Evolutionary conservation across 2,113 vertebrate genomes (phyloP).

Genomic region (Tupaia tana): DNA sequence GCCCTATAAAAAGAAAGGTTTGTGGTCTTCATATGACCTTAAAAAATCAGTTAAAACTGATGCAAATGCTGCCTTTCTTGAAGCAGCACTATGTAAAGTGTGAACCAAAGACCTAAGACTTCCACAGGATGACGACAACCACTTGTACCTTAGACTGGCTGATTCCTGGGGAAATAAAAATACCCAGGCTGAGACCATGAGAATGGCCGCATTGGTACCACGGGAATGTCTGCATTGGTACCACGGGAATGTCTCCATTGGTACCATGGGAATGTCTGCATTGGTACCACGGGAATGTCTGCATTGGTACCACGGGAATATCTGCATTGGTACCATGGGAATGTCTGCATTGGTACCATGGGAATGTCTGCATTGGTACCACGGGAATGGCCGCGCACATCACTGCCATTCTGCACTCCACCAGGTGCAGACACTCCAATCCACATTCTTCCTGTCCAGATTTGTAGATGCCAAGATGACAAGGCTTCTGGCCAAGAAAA

Average conservation of each 20-base stretch:
- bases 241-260: conserved; percentile 65
- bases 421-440: conserved; percentile 54
- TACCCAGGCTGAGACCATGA: conserved; percentile 26
- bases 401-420: neutral
- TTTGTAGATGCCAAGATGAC: conserved; percentile 46
- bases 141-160: neutral
- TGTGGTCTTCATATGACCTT: neutral
- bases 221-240: conserved; percentile 32
- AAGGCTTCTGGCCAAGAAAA: conserved; percentile 58
- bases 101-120: neutral
- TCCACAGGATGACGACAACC: neutral
- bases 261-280: too few species aligned
- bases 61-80: neutral
- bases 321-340: conserved; percentile 45
- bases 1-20: neutral
- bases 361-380: conserved; percentile 11
- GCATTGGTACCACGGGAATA: conserved; percentile 44
- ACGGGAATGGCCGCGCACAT: conserved; percentile 28
- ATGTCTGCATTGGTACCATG: too few species aligned
- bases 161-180: conserved; percentile 53
- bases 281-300: conserved; percentile 50
- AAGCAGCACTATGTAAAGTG: neutral
- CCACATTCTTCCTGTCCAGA: conserved; percentile 46
- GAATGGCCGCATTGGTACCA: neutral
- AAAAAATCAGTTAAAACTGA: neutral